Base-by-base conservation (phyloP, 2,888 invertebrate species). In the Troides helena region DNA sequence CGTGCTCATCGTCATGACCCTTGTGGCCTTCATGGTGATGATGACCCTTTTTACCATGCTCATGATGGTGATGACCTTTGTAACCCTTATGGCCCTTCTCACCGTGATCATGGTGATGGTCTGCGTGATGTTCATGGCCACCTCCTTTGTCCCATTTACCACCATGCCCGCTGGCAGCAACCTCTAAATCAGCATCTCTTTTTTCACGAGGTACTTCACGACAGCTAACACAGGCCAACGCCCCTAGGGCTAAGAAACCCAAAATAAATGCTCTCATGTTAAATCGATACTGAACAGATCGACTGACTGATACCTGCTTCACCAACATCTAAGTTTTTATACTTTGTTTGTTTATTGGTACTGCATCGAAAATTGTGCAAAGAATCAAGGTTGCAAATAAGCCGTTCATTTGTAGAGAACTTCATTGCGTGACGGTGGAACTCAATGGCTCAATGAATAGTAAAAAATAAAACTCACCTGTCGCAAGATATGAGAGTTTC, bases 61-160 rank as follows among this genome's bases (percentile, higher is more conserved):
- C 94, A 75, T 95, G 93, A 70, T 95, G 94, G 53, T 94, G 94
- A 59, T 94, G 94, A 1, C 94, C 94, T 71, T 91, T 91, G 87
- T 96, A 99, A 91, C 95, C 95, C 76, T 96, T 95, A 77, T 96
- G 95, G 5, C 95, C 95, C 81, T 96, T 95, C 71, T 95, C 95
- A 0, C 96, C 96, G 75, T 95, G 94, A 72, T 94, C 93, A 72
- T 94, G 93, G 78, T 95, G 94, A 74, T 95, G 94, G 72, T 95
- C 93, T 1, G 89, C 93, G 75, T 95, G 94, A 74, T 95, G 94
- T 72, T 95, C 95, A 72, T 94, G 93, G 0, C 95, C 95, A 10
- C 94, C 95, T 14, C 95, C 95, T 76, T 91, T 90, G 72, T 92
- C 91, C 90, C 91, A 91, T 74, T 92, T 91, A 69, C 90, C 90